Evolutionary conservation across 2,888 invertebrate species (phyloP).

Genomic region (Dasysyrphus tricinctus): DNA sequence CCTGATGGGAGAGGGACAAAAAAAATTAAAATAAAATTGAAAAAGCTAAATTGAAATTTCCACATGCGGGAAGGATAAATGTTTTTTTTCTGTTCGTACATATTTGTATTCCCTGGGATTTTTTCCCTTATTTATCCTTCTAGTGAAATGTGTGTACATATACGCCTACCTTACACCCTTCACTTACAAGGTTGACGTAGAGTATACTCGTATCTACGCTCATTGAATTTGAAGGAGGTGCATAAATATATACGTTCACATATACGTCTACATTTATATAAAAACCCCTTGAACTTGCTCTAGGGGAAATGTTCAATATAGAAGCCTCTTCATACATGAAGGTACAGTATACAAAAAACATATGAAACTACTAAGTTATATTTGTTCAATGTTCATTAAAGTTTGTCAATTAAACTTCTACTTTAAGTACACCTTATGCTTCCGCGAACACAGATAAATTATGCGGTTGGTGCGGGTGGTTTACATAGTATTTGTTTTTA

Average conservation of each 20-base stretch:
- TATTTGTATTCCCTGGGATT: slow-evolving; percentile 4
- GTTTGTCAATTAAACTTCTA: slow-evolving; percentile 59
- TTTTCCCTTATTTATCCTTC: slow-evolving; percentile 31
- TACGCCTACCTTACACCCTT: neutral
- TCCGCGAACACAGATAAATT: slow-evolving; percentile 17
- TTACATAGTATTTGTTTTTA: neutral
- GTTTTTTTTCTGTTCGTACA: neutral
- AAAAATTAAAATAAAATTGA: slow-evolving; percentile 9
- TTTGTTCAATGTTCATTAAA: slow-evolving; percentile 40
- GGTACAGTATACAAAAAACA: neutral
- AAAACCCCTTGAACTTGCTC: slow-evolving; percentile 36
- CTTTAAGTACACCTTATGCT: slow-evolving; percentile 35
- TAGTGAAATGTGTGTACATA: slow-evolving; percentile 14
- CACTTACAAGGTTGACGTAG: neutral
- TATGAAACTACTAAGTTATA: slow-evolving; percentile 21
- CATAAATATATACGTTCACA: neutral
- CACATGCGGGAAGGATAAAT: slow-evolving; percentile 7
- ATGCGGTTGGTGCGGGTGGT: slow-evolving; percentile 1
- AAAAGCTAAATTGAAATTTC: slow-evolving; percentile 47
- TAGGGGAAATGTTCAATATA: slow-evolving; percentile 26
- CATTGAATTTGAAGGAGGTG: slow-evolving; percentile 5
- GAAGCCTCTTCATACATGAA: neutral
- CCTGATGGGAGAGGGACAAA: neutral
- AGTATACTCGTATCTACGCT: slow-evolving; percentile 1
- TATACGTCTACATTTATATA: neutral